Conservation (phyloP, 2,113 vertebrate species). For the Euleptes europaea region DNA sequence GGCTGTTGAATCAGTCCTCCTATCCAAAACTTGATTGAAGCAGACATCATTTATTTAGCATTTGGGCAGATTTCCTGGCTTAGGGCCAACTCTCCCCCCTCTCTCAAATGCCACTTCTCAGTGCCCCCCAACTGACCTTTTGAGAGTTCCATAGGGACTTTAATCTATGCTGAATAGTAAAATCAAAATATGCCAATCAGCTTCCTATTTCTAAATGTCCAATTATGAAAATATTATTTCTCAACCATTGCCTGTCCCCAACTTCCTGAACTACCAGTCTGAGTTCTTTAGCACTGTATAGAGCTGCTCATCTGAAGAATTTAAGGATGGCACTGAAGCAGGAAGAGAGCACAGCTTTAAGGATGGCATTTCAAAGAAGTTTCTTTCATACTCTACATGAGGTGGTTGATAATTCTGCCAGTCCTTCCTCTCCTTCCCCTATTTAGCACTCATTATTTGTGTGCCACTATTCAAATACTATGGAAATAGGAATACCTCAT, state of each 20-base stretch:
- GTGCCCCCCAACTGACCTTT: conserved; percentile 19
- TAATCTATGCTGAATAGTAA: conserved; percentile 59
- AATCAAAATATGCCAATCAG: conserved; percentile 59
- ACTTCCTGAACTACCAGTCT: conserved; percentile 63
- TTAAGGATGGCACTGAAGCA: conserved; percentile 63
- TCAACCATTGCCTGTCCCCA: conserved; percentile 39
- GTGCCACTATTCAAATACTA: conserved; percentile 40
- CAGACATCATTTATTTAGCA: conserved; percentile 55
- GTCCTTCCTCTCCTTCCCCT: conserved; percentile 40
- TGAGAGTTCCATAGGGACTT: not conserved
- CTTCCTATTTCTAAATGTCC: conserved; percentile 23
- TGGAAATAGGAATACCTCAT: conserved; percentile 57
- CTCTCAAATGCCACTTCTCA: fast-evolving
- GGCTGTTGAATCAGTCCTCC: conserved; percentile 58
- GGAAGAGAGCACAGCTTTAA: conserved; percentile 62
- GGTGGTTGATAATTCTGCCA: conserved; percentile 30
- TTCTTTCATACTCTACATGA: conserved; percentile 60
- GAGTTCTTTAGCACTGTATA: conserved; percentile 52
- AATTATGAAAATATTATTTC: conserved; percentile 53
- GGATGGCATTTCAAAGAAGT: conserved; percentile 42
- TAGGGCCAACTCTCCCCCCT: not conserved
- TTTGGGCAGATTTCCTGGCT: conserved; percentile 49
- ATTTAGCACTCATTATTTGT: conserved; percentile 53
- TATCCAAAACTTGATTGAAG: conserved; percentile 42
- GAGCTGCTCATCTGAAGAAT: conserved; percentile 68